phyloP scores from a whole-genome alignment of 2,888 invertebrate genomes.

The Drosophila neutralis region DNA sequence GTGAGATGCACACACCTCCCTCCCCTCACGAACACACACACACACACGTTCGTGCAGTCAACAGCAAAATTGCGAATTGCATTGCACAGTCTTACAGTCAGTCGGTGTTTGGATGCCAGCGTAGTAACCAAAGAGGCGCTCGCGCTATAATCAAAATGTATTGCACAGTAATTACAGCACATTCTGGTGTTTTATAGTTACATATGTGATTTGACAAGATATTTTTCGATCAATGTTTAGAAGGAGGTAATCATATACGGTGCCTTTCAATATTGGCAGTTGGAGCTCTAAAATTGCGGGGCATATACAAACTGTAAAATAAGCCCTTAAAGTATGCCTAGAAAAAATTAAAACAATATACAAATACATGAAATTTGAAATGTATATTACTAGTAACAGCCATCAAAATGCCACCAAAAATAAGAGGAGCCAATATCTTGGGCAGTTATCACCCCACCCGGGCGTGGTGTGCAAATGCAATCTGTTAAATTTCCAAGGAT shows the following conservation, averaged over 20 bases:
- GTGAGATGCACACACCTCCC: conserved; percentile 16
- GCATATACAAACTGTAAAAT: not conserved
- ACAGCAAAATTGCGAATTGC: conserved; percentile 46
- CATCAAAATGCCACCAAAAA: not conserved
- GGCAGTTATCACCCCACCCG: not conserved
- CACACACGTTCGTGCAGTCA: conserved; percentile 13
- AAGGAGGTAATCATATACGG: not conserved
- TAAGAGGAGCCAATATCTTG: not conserved
- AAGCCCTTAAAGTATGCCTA: not conserved
- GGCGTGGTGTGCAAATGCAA: no score
- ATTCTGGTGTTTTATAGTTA: not conserved
- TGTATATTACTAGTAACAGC: not conserved
- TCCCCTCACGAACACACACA: conserved; percentile 1
- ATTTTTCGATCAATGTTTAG: not conserved
- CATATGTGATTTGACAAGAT: not conserved
- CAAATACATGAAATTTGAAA: not conserved
- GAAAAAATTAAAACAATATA: not conserved
- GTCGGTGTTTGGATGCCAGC: conserved; percentile 22
- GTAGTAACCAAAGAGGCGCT: not conserved
- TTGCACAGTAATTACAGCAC: not conserved
- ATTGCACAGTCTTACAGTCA: conserved; percentile 39
- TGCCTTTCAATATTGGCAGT: not conserved
- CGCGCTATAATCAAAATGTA: not conserved
- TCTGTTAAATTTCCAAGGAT: no score
- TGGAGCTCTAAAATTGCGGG: not conserved